Conservation (phyloP, 2,888 invertebrate species). For the Onthophagus sagittarius region DNA sequence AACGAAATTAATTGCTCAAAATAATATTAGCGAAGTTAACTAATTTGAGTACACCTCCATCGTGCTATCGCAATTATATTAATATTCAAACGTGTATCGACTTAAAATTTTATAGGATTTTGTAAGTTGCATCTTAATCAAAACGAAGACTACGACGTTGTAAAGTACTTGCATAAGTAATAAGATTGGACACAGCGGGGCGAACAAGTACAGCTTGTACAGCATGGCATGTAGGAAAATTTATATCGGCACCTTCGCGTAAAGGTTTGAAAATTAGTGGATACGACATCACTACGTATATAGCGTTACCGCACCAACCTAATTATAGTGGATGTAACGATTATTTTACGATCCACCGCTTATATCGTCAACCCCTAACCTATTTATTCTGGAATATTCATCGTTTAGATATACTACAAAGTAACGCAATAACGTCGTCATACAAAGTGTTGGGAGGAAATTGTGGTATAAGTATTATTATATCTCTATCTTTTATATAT, state of each 20-base stretch:
- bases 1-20: neutral
- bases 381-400: neutral
- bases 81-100: no score
- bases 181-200: neutral
- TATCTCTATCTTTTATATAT: no score
- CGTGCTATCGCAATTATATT: no score
- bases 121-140: neutral
- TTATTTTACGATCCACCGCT: neutral
- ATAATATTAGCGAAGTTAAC: neutral
- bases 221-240: neutral
- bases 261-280: neutral
- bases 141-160: neutral
- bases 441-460: no score
- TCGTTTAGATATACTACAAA: neutral
- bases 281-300: neutral
- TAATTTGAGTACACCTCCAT: neutral
- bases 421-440: no score
- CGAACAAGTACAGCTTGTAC: neutral
- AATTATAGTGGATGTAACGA: neutral
- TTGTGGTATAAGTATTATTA: no score
- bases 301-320: neutral
- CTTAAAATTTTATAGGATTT: neutral
- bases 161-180: neutral
- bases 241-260: neutral
- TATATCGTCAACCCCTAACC: neutral